Evolutionary conservation across 2,113 vertebrate species (phyloP), one percentile per base, ranked within the genome.

Genomic region (Columbina picui): DNA sequence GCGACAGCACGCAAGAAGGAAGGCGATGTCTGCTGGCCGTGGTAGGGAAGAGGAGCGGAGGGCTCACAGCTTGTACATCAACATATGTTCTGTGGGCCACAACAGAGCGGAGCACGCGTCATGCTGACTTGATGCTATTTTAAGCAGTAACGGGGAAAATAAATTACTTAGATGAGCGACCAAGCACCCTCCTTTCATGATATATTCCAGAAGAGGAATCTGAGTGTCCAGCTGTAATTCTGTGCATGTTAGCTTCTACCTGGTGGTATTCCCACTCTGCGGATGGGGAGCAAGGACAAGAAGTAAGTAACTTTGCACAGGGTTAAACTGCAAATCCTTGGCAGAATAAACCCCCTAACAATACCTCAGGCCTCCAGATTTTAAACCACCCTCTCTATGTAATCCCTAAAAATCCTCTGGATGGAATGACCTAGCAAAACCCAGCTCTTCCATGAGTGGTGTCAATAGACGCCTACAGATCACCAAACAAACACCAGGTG

Each of bases 11-110:
- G 2, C 70, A 39, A 29, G 14, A 41, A 50, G 87, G 77, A 50
- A 38, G 79, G 50, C 1, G 19, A 12, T n/a, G 38, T 41, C 47
- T 67, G 85, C 69, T 0, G 19, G 59, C 32, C 2, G 4, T 3
- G 21, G 1, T 59, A 2, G 56, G 63, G 83, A 78, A 75, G 69
- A 78, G 60, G 83, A 84, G 8, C 2, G 1, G 14, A 81, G 89
- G 50, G 90, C 94, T 79, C 78, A 17, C 92, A 79, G 91, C 89
- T 64, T 9, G 9, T 49, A 56, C 65, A 74, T 6, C 68, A n/a
- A 10, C 96, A 93, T 84, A 83, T 76, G 91, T 79, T 93, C 64
- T 63, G 96, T 95, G 94, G 94, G 89, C 75, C 94, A 84, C 50
- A 34, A 61, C 38, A n/a, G 52, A 94, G 81, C 64, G 43, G 6